A percentile compares a stretch with the other conserved stretches of the same genome.
Conservation (phyloP, 2,888 invertebrate genomes). For the Eupithecia subumbrata region DNA sequence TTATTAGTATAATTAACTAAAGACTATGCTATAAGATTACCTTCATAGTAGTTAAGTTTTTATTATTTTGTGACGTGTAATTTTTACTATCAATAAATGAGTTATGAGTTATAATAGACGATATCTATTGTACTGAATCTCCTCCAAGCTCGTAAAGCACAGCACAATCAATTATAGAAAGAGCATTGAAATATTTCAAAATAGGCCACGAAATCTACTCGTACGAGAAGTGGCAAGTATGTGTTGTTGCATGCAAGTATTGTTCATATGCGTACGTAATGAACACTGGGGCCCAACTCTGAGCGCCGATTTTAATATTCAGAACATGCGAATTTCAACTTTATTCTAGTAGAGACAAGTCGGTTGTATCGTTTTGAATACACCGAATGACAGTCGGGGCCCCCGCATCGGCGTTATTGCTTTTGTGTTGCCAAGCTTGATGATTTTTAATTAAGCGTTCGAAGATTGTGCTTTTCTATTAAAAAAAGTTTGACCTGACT, state of each 20-base stretch:
- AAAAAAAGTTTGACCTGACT: neutral
- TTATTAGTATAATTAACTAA: too few species aligned
- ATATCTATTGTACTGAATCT: neutral
- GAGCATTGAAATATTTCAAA: conserved; percentile 5
- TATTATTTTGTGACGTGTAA: too few species aligned
- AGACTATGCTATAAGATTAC: too few species aligned
- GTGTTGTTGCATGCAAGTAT: conserved; percentile 33
- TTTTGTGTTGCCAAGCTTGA: conserved; percentile 27
- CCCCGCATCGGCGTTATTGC: conserved; percentile 45
- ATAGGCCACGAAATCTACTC: neutral
- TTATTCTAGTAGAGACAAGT: neutral
- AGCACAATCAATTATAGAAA: neutral
- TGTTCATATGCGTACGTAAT: conserved; percentile 53
- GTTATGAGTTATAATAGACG: too few species aligned
- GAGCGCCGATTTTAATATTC: neutral
- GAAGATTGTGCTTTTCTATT: neutral
- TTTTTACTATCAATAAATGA: too few species aligned
- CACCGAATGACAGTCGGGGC: neutral
- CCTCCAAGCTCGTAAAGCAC: neutral
- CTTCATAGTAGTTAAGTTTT: too few species aligned
- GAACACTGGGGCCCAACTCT: conserved; percentile 40
- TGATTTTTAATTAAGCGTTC: conserved; percentile 25
- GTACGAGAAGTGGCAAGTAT: neutral
- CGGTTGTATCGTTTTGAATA: neutral
- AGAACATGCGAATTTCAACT: neutral